Evolutionary conservation across 1,140 invertebrate species (phyloP), one percentile per base, ranked within the genome.

Genomic region (Druon quercuslanigerum): DNA sequence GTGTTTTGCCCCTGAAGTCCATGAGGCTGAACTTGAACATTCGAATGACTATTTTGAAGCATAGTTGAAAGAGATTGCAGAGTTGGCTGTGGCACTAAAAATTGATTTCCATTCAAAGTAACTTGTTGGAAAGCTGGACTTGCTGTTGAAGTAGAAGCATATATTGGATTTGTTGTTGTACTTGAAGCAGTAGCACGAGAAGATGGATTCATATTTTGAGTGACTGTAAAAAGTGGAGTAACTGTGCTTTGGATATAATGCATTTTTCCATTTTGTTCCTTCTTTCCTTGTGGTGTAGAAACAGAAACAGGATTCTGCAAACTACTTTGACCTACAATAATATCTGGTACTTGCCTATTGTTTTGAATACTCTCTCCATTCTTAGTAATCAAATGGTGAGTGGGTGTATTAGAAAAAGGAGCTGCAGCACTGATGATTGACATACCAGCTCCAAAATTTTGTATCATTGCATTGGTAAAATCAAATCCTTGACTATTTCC

Each of bases 401-500:
- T 46, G 6, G 82, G 51, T 0, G 88, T 85, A 57, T 73, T 90
- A 0, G 87, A 19, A 0, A 89, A 9, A 16, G 89, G 88, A 20
- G 87, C 20, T 4, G 82, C 83, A 12, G 89, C 89, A 33, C 84
- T 88, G 11, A 86, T 75, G 2, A 87, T 51, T 16, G 85, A 81
- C 13, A 79, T 54, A 1, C 83, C 83, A 25, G 77, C 72, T 13
- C 84, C 84, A 3, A 87, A 72, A 33, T 86, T 89, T 12, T 87
- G 87, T 19, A 90, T 33, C 75, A 90, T 85, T 0, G 86, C 89
- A 72, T 91, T 91, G 0, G 89, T 88, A 14, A 90, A 79, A 73
- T 91, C 90, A 56, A 91, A 91, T 0, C 89, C 89, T 73, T 91
- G 90, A 52, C 90, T 91, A 20, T 82, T 90, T 0, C 87, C 89